These are phyloP conservation scores for Pogoniulus pusillus DNA, from an alignment of 2,797 vertebrate species.

Conservation along the genomic window DNA sequence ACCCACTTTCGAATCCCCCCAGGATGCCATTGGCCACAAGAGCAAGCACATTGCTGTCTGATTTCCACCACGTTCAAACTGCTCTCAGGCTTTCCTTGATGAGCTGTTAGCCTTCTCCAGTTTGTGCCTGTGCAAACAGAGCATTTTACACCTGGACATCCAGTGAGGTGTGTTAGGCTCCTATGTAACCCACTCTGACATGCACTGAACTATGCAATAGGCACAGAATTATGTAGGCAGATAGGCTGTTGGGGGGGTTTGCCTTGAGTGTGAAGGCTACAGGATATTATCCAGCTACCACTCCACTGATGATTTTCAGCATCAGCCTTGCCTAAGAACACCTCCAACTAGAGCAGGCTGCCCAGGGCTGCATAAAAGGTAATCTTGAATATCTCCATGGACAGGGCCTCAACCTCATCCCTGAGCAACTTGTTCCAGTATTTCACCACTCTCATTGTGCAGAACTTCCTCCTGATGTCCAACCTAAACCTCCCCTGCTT, in stretches of 20 bases:
- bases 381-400: too few relatives aligned
- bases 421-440: too few relatives aligned
- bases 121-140: neutral
- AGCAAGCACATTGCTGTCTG: too few relatives aligned
- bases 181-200: neutral
- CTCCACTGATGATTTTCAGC: neutral
- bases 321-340: neutral
- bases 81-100: neutral
- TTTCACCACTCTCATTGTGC: too few relatives aligned
- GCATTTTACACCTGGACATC: neutral
- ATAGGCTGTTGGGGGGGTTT: neutral
- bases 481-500: too few relatives aligned
- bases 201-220: neutral
- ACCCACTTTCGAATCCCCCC: too few relatives aligned
- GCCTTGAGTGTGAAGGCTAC: neutral
- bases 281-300: neutral
- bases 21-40: too few relatives aligned
- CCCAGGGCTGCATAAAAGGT: too few relatives aligned
- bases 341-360: neutral
- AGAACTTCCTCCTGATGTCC: too few relatives aligned
- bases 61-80: neutral
- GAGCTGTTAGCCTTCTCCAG: neutral
- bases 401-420: too few relatives aligned
- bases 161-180: neutral
- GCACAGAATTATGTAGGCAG: neutral